Evolutionary conservation across 2,113 vertebrate genomes (phyloP), one percentile per base, ranked within the genome.

Genomic region (Passer domesticus): DNA sequence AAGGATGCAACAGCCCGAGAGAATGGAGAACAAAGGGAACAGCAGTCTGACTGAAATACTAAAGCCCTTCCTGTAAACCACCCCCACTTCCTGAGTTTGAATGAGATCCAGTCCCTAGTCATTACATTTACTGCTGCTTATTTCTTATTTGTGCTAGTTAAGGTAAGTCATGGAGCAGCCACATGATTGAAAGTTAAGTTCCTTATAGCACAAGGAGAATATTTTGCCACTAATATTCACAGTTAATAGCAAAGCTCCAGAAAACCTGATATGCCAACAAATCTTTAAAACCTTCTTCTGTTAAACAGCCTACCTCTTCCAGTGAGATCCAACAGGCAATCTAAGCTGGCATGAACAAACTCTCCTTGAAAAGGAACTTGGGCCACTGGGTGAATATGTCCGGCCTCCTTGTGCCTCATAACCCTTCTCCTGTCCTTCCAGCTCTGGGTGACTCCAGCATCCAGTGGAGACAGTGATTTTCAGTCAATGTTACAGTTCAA

Each of bases 401-500:
- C 67, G 67, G 50, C 46, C 11, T 73, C 72, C 59, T 43, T 77
- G 33, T 47, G 16, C 23, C 33, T 77, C 53, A 53, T 41, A 59
- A 89, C 28, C 13, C 24, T 44, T 27, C 52, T 37, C 23, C 17
- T 28, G 22, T 66, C 43, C 70, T 91, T 83, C 24, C 70, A 63
- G 43, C 55, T 79, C 59, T 56, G 23, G 8, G 19, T 67, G 58
- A 64, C 44, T 28, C 16, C 0, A 1, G 12, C 39, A 90, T 15
- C 22, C 58, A 39, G 5, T 3, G 18, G 28, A 88, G 20, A n/a
- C 33, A 74, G 47, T 70, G 68, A 83, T 95, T 95, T 95, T 86
- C 95, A 94, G 78, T 58, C 80, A 86, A 24, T 20, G 55, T 62
- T 90, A 90, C 94, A 90, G 62, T 82, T 91, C 82, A 91, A 94